Evolutionary conservation across 2,888 invertebrate genomes (phyloP), one percentile per base, ranked within the genome.

Genomic region (Athalia rosae): DNA sequence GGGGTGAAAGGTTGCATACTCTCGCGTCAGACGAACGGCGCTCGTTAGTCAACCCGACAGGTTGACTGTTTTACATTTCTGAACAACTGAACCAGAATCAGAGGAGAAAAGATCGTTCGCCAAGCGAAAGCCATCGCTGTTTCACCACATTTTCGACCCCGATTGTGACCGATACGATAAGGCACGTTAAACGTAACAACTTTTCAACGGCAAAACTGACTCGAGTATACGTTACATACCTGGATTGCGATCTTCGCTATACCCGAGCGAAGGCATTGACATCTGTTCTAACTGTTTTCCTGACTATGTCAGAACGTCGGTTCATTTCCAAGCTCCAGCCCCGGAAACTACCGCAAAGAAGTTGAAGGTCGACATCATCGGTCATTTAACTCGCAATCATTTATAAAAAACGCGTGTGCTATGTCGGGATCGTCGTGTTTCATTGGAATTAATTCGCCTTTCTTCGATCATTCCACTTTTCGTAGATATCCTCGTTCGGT

Each of bases 261-360:
- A 45, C 45, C 45, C 15, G 56, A 15, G 43, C 56, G 58, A 28
- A 71, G 45, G 58, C 43, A 58, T 43, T 11, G 56, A 50, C 56
- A 67, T 71, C 58, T 71, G 71, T 58, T 45, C 71, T 58, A 71
- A 71, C 56, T 71, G 58, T 71, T 71, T 71, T 58, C 71, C 56
- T 50, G 43, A 58, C 45, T 41, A 41, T 69, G 28, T 28, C 8
- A 53, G 45, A 43, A 64, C 64, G 64, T 64, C 64, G 64, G 47
- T 47, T 64, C 28, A 64, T 64, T 47, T 64, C 13, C 64, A 13
- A 64, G 64, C 64, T 64, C 28, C 28, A 28, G 28, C 28, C 28
- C 47, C 47, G 13, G 47, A 64, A 64, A 47, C 47, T 64, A 64
- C 64, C 64, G 15, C 64, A 47, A 64, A 64, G 45, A 64, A 64